A percentile compares a stretch with the other conserved stretches of the same genome.
These are phyloP conservation scores for Channa striata DNA, from an alignment of 2,797 vertebrate species.

Conservation along the genomic window DNA sequence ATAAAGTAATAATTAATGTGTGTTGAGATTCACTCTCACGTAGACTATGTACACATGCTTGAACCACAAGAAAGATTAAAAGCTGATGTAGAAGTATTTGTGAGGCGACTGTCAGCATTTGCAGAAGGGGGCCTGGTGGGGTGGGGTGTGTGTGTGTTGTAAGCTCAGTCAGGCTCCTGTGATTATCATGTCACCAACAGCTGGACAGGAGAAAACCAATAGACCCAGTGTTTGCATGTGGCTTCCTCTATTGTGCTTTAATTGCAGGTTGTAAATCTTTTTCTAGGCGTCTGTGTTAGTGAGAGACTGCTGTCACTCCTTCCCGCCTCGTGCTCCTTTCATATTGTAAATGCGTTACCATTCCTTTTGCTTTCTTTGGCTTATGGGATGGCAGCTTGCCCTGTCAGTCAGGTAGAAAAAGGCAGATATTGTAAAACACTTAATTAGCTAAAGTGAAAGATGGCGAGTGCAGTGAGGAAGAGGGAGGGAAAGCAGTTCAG, in stretches of 20 bases:
- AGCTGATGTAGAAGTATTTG: neutral
- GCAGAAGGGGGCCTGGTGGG: neutral
- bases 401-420: slow-evolving; percentile 37
- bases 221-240: slow-evolving; percentile 39
- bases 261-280: slow-evolving; percentile 62
- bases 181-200: slow-evolving; percentile 47
- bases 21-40: slow-evolving; percentile 24
- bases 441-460: slow-evolving; percentile 60
- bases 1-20: slow-evolving; percentile 17
- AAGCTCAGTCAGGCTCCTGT: slow-evolving; percentile 15
- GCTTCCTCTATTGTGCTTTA: slow-evolving; percentile 51
- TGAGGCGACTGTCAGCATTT: slow-evolving; percentile 7
- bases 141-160: slow-evolving; percentile 11
- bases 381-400: slow-evolving; percentile 40
- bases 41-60: slow-evolving; percentile 3
- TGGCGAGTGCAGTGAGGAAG: slow-evolving; percentile 27
- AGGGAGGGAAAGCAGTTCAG: slow-evolving; percentile 36
- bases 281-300: slow-evolving; percentile 44
- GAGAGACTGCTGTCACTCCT: slow-evolving; percentile 33
- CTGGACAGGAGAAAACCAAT: slow-evolving; percentile 23
- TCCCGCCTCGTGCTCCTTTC: slow-evolving; percentile 32
- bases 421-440: slow-evolving; percentile 59
- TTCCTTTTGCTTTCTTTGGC: slow-evolving; percentile 39
- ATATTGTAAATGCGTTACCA: slow-evolving; percentile 36
- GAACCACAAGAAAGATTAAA: slow-evolving; percentile 48